These are phyloP conservation scores for Solen grandis DNA, from an alignment of 1,140 invertebrate species.

Conservation along the genomic window DNA sequence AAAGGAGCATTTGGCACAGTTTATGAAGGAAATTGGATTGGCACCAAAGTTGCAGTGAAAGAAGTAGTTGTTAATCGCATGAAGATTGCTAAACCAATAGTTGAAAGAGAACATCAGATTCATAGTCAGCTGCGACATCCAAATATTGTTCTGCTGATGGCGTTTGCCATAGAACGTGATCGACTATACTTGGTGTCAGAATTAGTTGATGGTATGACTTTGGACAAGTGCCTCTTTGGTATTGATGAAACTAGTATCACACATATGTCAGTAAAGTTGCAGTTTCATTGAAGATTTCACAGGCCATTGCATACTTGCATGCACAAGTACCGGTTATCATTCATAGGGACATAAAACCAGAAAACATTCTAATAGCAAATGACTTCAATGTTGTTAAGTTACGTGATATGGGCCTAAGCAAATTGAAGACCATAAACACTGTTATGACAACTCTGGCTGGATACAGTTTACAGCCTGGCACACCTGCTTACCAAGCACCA, in stretches of 20 bases:
- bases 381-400: constrained; percentile 35
- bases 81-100: constrained; percentile 16
- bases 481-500: constrained; percentile 49
- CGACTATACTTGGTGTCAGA: constrained; percentile 46
- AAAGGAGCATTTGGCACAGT: too few relatives aligned
- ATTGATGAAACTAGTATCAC: constrained; percentile 1
- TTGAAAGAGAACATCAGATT: constrained; percentile 44
- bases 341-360: constrained; percentile 56
- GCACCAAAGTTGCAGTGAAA: constrained; percentile 59
- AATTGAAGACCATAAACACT: constrained; percentile 51
- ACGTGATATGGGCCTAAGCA: constrained; percentile 57
- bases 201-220: constrained; percentile 47
- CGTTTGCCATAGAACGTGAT: constrained; percentile 9
- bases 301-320: constrained; percentile 55
- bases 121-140: constrained; percentile 54
- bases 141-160: constrained; percentile 56
- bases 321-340: constrained; percentile 35
- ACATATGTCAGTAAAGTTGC: neutral
- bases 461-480: constrained; percentile 21
- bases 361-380: constrained; percentile 49
- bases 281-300: constrained; percentile 17
- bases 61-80: constrained; percentile 21
- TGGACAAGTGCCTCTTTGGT: constrained; percentile 54
- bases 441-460: constrained; percentile 36
- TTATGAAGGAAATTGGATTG: too few relatives aligned